Conservation (phyloP, 2,113 vertebrate species). For the Chionomys nivalis region DNA sequence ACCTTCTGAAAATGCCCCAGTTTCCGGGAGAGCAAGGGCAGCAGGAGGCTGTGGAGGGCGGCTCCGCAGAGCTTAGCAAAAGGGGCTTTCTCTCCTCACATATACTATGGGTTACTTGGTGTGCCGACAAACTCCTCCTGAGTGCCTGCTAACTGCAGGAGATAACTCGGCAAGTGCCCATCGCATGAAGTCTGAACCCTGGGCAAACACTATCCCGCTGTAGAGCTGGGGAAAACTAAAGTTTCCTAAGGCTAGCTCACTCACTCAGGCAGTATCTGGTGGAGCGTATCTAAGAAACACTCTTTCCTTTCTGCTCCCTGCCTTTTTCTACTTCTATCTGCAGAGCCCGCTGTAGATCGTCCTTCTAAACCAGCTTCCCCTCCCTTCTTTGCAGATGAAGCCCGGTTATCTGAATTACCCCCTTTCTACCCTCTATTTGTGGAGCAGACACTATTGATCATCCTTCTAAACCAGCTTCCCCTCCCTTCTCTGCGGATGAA, state of each 20-base stretch:
- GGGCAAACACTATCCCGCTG: background rate
- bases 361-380: background rate
- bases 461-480: background rate
- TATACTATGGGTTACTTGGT: background rate
- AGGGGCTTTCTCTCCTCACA: background rate
- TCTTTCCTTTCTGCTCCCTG: background rate
- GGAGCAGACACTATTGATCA: background rate
- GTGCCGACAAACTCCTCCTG: background rate
- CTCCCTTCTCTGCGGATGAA: background rate
- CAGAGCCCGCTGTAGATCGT: accelerated
- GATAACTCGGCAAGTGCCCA: background rate
- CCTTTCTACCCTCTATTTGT: no score
- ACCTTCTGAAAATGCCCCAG: background rate
- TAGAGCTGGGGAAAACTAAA: background rate
- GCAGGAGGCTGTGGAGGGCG: background rate
- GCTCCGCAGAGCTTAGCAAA: background rate
- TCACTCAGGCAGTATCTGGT: background rate
- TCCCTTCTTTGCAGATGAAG: background rate
- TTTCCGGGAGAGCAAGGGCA: background rate
- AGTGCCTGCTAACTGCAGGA: background rate
- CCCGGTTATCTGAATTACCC: background rate
- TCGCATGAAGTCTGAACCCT: background rate
- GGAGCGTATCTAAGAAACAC: background rate
- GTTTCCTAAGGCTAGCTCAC: background rate
- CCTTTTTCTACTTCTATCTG: background rate